Base-by-base conservation (phyloP, 2,113 vertebrate species). In the Geococcyx californianus region DNA sequence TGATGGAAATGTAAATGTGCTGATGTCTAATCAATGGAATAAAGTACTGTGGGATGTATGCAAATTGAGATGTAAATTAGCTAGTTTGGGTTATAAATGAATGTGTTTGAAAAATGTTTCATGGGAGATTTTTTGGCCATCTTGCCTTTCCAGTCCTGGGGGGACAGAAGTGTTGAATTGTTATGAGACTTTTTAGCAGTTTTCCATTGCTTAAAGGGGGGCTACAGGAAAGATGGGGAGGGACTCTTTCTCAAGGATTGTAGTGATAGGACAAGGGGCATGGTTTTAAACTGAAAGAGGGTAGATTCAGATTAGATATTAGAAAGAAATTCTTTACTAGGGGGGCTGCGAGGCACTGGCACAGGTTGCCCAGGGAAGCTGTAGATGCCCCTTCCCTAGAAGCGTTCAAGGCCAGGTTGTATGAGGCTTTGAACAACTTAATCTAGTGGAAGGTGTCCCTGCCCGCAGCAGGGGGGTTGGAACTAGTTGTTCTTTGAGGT, bases 11-110 rank as follows among this genome's bases (percentile, higher is more conserved):
- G 96, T 47, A 96, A 96, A 96, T 91, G 40, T 56, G 60, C 56
- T 75, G 73, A 12, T 84, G 80, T 75, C 87, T 96, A 97, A 97
- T 97, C 96, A 95, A 84, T 95, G 89, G 68, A 89, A 74, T 56
- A 85, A 90, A 92, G 84, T 87, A 92, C 64, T 89, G 73, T 89
- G 66, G 76, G 77, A 81, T 87, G 63, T 78, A 93, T 93, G 95
- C 16, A 95, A 92, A 97, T 92, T n/a, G 66, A 84, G 24, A 95
- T 94, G 86, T 34, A 96, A 93, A 96, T 92, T 54, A 87, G 31
- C 42, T 72, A 78, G 56, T 77, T 74, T 84, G 86, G 60, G 52
- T 63, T 84, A 87, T 88, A 87, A 96, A 89, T 87, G 68, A 67
- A 13, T 56, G 58, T 26, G 69, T 36, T 68, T 59, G 42, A 75